Base-by-base conservation (phyloP, 2,888 invertebrate genomes). In the Therioaphis trifolii region DNA sequence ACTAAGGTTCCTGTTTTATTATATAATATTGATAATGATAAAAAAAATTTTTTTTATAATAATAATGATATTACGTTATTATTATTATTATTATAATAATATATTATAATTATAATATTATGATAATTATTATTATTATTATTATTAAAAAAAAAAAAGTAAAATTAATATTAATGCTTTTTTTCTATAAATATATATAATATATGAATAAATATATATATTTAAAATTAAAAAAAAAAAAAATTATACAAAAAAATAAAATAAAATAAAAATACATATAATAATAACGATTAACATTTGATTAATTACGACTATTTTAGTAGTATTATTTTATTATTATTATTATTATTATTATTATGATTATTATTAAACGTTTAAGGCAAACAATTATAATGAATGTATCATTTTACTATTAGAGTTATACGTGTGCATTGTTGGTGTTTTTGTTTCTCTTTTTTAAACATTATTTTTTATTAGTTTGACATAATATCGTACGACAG, bases 1-100 rank as follows among this genome's bases (percentile, higher is more conserved):
- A 88, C 87, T 88, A 88, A 88, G 88, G 88, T 88, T 89, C 88
- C 88, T 88, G 88, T 88, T 88, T 88, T 87, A 87, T 82, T 82
- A 82, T 82, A 88, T 86, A 86, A 58, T 84, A 77, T 72, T 69
- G 71, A 71, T 80, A 46, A 61, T 84, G 69, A 84, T 84, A 15
- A 75, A 75, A 24, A 68, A 27, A 72, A 84, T 76, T 78, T n/a
- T n/a, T n/a, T n/a, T n/a, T 68, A 75, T 68, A 40, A 18, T 82
- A 74, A 78, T 78, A 49, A 84, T 85, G 68, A 82, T n/a, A n/a
- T 63, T 74, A 84, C 35, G 35, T 63, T 63, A 63, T 40, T 78
- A 85, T 84, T 85, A 84, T 71, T 76, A n/a, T 52, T 40, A 58
- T 75, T 75, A 74, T 74, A 52, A 55, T 74, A 58, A 21, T 74